Evolutionary conservation across 2,888 invertebrate genomes (phyloP).

Genomic region (Erebia ligea): DNA sequence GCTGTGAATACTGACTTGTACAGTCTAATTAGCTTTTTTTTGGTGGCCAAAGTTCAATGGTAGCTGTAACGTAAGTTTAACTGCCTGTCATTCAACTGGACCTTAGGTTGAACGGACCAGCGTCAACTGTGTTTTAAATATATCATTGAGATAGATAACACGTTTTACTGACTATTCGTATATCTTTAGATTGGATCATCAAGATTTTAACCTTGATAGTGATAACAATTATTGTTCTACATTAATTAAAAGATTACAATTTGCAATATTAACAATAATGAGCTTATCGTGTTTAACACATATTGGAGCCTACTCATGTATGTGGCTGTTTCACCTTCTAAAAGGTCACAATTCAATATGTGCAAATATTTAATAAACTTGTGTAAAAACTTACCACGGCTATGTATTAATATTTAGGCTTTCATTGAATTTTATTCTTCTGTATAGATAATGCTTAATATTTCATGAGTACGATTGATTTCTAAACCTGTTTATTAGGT

Average conservation of each 20-base stretch:
- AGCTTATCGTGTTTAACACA: neutral
- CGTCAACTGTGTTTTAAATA: no score
- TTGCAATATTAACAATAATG: neutral
- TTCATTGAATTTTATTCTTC: neutral
- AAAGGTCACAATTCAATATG: neutral
- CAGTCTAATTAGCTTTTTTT: no score
- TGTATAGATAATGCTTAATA: neutral
- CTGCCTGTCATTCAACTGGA: no score
- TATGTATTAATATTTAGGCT: neutral
- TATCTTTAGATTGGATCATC: no score
- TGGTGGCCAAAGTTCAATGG: no score
- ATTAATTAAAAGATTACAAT: slow-evolving; percentile 5
- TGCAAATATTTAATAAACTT: slow-evolving; percentile 13
- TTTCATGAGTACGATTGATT: no score
- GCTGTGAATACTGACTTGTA: no score
- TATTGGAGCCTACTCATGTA: neutral
- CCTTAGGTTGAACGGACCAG: no score
- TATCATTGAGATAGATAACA: no score
- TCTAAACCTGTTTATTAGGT: neutral
- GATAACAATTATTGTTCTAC: slow-evolving; percentile 4
- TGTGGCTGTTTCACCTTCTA: neutral
- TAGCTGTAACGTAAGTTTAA: no score
- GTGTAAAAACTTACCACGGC: neutral
- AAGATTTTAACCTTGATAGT: neutral
- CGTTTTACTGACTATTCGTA: no score